Percentiles rank a stretch among this genome's conserved stretches.
Evolutionary conservation across 1,140 invertebrate genomes (phyloP).

Genomic region (Zaprionus ornatus): DNA sequence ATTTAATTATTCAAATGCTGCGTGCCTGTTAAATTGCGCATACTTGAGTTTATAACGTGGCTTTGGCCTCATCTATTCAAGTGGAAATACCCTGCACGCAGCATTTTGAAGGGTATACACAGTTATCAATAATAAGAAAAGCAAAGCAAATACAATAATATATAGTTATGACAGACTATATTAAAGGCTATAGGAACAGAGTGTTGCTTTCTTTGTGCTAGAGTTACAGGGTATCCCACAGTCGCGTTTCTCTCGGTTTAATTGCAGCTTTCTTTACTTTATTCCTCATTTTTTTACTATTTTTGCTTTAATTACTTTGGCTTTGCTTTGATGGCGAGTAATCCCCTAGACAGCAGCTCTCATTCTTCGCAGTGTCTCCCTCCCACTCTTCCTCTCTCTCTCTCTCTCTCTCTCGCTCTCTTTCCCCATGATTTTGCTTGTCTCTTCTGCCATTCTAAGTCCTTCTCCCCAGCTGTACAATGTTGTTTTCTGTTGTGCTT

Average conservation of each 20-base stretch:
- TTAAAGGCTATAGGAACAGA: too few species aligned
- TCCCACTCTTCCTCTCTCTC: not conserved
- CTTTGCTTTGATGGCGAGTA: constrained; percentile 18
- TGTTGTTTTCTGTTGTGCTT: not conserved
- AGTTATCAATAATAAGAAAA: too few species aligned
- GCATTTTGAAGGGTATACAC: too few species aligned
- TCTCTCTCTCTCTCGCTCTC: not conserved
- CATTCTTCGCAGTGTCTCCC: not conserved
- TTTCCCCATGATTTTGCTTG: not conserved
- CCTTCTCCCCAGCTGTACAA: not conserved
- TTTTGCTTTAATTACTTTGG: constrained; percentile 27
- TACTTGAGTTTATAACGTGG: constrained; percentile 7
- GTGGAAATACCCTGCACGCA: not conserved
- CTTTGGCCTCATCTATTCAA: not conserved
- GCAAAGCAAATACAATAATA: too few species aligned
- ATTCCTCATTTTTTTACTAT: not conserved
- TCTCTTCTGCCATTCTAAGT: not conserved
- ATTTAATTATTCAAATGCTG: constrained; percentile 29
- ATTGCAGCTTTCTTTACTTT: not conserved
- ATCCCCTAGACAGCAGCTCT: constrained; percentile 10
- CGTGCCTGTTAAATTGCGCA: constrained; percentile 13
- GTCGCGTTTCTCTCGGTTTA: not conserved
- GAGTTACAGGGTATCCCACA: not conserved
- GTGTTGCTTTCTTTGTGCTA: too few species aligned
- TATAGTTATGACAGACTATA: too few species aligned